These are phyloP conservation scores for Babylonia areolata DNA, from an alignment of 1,140 invertebrate genomes.

Conservation along the genomic window DNA sequence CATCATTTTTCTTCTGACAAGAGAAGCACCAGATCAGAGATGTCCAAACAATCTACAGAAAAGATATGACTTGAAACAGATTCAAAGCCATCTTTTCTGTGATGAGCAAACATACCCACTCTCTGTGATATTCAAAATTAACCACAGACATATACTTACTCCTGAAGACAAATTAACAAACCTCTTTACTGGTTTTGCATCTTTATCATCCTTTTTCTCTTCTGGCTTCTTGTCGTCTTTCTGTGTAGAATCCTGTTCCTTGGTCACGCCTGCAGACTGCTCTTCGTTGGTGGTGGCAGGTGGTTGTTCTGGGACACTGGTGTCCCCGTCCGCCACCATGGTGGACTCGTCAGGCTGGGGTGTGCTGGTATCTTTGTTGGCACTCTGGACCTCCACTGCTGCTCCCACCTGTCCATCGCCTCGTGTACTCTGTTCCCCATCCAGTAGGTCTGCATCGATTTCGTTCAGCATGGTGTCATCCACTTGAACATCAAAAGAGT, in stretches of 20 bases:
- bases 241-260: constrained; percentile 35
- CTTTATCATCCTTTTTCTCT: constrained; percentile 63
- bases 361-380: constrained; percentile 28
- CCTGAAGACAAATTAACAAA: constrained; percentile 64
- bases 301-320: background rate
- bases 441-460: constrained; percentile 68
- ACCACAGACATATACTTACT: constrained; percentile 9
- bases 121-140: background rate
- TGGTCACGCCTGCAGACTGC: constrained; percentile 36
- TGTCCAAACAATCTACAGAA: background rate
- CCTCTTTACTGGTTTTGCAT: constrained; percentile 68
- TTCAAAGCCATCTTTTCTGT: constrained; percentile 35
- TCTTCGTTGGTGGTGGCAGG: constrained; percentile 14
- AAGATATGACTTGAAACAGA: constrained; percentile 33
- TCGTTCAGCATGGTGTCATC: constrained; percentile 73
- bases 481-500: constrained; percentile 71
- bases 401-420: constrained; percentile 26
- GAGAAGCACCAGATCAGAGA: no score
- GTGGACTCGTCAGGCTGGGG: constrained; percentile 35
- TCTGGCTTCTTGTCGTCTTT: constrained; percentile 57
- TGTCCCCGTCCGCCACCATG: background rate
- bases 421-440: constrained; percentile 33
- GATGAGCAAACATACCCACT: background rate
- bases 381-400: constrained; percentile 10
- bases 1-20: no score